Conservation (phyloP, 1,140 invertebrate species). For the Drosophila seguyi region DNA sequence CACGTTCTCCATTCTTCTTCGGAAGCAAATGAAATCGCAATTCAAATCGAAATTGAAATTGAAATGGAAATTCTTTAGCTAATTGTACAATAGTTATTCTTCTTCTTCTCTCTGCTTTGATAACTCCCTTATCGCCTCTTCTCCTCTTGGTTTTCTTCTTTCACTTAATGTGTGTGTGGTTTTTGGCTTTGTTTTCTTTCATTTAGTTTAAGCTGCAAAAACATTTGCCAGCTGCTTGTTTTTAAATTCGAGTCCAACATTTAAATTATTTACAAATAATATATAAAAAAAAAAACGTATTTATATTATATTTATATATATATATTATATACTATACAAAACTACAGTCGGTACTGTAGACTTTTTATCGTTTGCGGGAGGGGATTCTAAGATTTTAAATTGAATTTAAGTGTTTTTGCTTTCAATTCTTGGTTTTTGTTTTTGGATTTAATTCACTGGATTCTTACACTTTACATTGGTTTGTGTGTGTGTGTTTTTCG, state of each 20-base stretch:
- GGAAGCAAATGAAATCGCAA: conserved; percentile 67
- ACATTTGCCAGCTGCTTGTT: conserved; percentile 40
- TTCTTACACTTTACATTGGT: conserved; percentile 29
- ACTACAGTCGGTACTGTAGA: conserved; percentile 64
- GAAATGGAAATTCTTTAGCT: conserved; percentile 48
- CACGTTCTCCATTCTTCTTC: conserved; percentile 1
- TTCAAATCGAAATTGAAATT: conserved; percentile 50
- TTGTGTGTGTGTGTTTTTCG: conserved; percentile 13
- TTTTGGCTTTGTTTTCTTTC: conserved; percentile 53
- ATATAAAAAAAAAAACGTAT: conserved; percentile 62
- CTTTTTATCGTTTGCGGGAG: conserved; percentile 22
- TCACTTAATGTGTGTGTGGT: conserved; percentile 30
- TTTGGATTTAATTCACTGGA: conserved; percentile 65
- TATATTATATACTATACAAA: conserved; percentile 50
- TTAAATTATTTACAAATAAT: conserved; percentile 81
- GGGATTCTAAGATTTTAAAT: background rate
- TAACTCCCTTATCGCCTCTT: background rate
- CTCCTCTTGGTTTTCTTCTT: conserved; percentile 2
- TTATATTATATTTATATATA: conserved; percentile 44
- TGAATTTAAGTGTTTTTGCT: conserved; percentile 31
- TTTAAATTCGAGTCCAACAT: conserved; percentile 82
- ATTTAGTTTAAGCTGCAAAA: conserved; percentile 51
- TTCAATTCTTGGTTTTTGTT: conserved; percentile 29
- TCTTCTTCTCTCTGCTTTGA: background rate
- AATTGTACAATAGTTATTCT: conserved; percentile 39